Conservation (phyloP, 2,797 vertebrate genomes). For the Apogon hyalosoma region DNA sequence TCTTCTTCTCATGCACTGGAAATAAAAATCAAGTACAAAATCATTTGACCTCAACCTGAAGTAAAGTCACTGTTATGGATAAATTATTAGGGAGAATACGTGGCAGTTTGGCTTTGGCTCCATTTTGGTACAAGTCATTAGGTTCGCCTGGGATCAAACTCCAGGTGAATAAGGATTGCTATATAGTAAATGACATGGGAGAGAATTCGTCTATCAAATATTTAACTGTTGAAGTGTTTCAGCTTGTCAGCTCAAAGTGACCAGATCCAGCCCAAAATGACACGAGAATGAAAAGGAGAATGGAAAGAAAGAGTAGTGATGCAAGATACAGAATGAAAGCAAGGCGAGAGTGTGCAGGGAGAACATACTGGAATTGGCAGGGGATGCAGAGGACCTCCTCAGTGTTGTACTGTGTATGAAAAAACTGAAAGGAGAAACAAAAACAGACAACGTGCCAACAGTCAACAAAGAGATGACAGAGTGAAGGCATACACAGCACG, state of each 20-base stretch:
- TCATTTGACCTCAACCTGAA: neutral
- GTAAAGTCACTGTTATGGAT: slow-evolving; percentile 4
- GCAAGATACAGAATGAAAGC: slow-evolving; percentile 76
- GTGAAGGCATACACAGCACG: slow-evolving; percentile 71
- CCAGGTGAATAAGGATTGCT: slow-evolving; percentile 18
- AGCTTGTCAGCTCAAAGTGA: slow-evolving; percentile 49
- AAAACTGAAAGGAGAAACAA: slow-evolving; percentile 88
- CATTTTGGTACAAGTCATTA: neutral
- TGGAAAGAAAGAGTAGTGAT: slow-evolving; percentile 65
- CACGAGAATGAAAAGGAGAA: slow-evolving; percentile 51
- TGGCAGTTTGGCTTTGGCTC: neutral
- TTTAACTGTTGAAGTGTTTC: slow-evolving; percentile 37
- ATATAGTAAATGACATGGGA: slow-evolving; percentile 9
- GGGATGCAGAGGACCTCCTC: slow-evolving; percentile 84
- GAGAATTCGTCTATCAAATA: slow-evolving; percentile 28
- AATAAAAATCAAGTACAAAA: slow-evolving; percentile 6
- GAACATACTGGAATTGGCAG: slow-evolving; percentile 84
- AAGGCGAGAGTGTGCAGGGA: slow-evolving; percentile 79
- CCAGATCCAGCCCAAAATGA: slow-evolving; percentile 46
- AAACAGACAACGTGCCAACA: slow-evolving; percentile 85
- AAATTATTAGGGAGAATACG: slow-evolving; percentile 8
- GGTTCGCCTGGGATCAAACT: slow-evolving; percentile 19
- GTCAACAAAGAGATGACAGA: slow-evolving; percentile 83
- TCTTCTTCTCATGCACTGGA: neutral
- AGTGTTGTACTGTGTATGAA: slow-evolving; percentile 83